Base-by-base conservation (phyloP, 2,888 invertebrate genomes). In the Dexiosoma caninum region DNA sequence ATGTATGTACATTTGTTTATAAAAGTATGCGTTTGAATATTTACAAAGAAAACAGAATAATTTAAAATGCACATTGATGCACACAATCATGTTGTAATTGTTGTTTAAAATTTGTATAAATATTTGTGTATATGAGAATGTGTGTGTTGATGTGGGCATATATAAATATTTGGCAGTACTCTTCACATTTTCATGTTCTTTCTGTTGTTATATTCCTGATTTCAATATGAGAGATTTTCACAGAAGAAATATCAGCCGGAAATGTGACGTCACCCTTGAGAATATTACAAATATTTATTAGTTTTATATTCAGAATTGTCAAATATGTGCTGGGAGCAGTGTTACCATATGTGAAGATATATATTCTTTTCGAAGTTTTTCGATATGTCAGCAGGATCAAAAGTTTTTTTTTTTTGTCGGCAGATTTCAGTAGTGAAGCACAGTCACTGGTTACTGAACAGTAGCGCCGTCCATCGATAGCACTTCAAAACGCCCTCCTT, bases 1-100 rank as follows among this genome's bases (percentile, higher is more conserved):
- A 51, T n/a, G 8, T 23, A 37, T 3, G 51, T 2, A 51, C 10
- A 46, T 4, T 16, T 5, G 19, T 16, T 32, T 7, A 30, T 40
- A 37, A 21, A 12, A 32, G 35, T 14, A 70, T n/a, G n/a, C 32
- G 53, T 49, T 72, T 67, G 42, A 62, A 62, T 76, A 77, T 76
- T 76, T 72, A 72, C 80, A 77, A 64, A 72, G 71, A 69, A 72
- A 76, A 72, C 76, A 81, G 72, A 67, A 72, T 30, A 67, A 55
- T 80, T 71, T 71, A 67, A 71, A 75, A 76, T 71, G 71, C 40
- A 70, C 70, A 79, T 64, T 64, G 53, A 57, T 72, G 44, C 42
- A 59, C 44, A 66, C 53, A 72, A 60, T 53, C 23, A 32, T 71
- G 19, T 60, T 64, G 62, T 62, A 70, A 64, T 64, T 64, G 59